Evolutionary conservation across 1,140 invertebrate genomes (phyloP), one percentile per base, ranked within the genome.

Genomic region (Phocides pigmalion): DNA sequence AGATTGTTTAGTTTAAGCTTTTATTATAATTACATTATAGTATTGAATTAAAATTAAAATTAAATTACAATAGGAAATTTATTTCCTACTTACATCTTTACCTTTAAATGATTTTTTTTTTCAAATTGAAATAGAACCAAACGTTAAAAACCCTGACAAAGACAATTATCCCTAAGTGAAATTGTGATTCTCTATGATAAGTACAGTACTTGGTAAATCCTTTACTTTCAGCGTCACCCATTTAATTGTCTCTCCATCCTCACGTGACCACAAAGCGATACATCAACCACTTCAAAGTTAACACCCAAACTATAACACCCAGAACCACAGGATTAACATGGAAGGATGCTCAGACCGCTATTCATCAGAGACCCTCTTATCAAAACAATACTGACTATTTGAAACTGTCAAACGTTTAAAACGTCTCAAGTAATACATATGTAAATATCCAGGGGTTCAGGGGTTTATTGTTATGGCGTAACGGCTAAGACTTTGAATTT

Each of bases 381-480:
- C 54, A 72, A 58, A 76, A 80, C 80, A 82, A 78, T 77, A 61
- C 25, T 66, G 62, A 51, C 67, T 75, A 72, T 66, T 72, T 70
- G 41, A 56, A 84, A 87, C 82, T 87, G 84, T 85, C 84, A 87
- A 87, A 82, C 76, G 83, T 77, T 83, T 82, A 76, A 84, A 77
- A 76, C 75, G 68, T 76, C 64, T 75, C 63, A 67, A 66, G 76
- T 74, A 76, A 81, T 88, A 71, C 75, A 72, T 86, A 87, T 89
- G 86, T 74, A 79, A 87, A 89, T 87, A 73, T 72, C 49, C 32
- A 49, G 42, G 62, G 58, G 76, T 72, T 73, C 79, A 54, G 64
- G 68, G 67, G 74, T 84, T 89, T 89, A 89, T 89, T 89, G 84
- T 89, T 86, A 84, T 86, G 70, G 79, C 79, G 74, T 76, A 79